Evolutionary conservation across 2,888 invertebrate species (phyloP).

Genomic region (Tholera decimalis): DNA sequence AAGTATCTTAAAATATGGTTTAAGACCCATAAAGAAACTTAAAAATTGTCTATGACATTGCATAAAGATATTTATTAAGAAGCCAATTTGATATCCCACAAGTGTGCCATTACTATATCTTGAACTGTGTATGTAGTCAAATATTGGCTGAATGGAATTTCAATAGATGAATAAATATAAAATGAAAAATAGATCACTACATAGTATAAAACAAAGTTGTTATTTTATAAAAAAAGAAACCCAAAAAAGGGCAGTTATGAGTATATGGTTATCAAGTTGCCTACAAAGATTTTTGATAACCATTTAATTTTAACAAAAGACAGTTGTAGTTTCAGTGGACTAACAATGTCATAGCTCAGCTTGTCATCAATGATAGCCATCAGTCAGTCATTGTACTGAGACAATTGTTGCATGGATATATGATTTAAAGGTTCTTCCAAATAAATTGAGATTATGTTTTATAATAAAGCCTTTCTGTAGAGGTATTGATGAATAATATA

Average conservation of each 20-base stretch:
- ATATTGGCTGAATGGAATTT: no score
- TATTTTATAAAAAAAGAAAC: no score
- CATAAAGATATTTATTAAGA: no score
- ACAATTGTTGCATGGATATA: slow-evolving; percentile 7
- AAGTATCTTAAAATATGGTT: no score
- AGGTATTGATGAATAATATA: background rate
- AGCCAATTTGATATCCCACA: no score
- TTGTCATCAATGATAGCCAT: slow-evolving; percentile 27
- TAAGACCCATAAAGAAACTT: no score
- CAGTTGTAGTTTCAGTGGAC: background rate
- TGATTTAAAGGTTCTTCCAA: background rate
- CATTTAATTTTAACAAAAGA: background rate
- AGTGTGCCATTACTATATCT: no score
- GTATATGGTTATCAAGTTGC: background rate
- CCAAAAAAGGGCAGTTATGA: background rate
- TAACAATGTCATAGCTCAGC: background rate
- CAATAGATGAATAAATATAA: no score
- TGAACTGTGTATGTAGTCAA: no score
- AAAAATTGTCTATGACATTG: no score
- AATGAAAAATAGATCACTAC: no score
- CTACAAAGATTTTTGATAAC: background rate
- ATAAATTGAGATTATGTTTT: background rate
- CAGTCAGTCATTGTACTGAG: slow-evolving; percentile 12
- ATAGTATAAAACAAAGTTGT: background rate
- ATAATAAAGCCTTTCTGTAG: background rate